Conservation (phyloP, 2,797 vertebrate genomes). For the Mus minutoides region DNA sequence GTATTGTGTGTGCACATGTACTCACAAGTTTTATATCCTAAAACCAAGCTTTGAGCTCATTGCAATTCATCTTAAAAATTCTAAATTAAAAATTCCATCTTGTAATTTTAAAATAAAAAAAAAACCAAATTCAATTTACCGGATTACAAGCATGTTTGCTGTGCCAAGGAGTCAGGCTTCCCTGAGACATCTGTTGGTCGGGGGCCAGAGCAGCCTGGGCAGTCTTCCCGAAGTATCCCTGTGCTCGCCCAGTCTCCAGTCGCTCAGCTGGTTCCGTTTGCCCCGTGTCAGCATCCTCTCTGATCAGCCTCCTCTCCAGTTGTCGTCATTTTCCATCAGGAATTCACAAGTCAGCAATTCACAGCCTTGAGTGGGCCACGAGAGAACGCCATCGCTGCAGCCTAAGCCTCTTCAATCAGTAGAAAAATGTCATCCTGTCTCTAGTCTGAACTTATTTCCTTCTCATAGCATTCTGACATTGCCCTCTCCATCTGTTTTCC, state of each 20-base stretch:
- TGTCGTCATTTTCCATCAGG: slow-evolving; percentile 36
- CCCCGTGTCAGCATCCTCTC: background rate
- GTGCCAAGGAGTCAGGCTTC: background rate
- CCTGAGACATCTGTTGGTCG: background rate
- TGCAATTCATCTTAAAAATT: background rate
- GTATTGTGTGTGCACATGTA: background rate
- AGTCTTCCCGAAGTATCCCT: background rate
- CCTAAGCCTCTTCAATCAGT: slow-evolving; percentile 61
- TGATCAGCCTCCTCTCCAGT: slow-evolving; percentile 17
- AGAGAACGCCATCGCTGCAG: slow-evolving; percentile 53
- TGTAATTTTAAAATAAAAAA: slow-evolving; percentile 2
- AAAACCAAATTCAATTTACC: slow-evolving; percentile 43
- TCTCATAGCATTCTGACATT: slow-evolving; percentile 49
- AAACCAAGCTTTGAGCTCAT: background rate
- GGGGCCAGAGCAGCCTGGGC: background rate
- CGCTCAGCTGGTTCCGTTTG: background rate
- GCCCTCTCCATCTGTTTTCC: slow-evolving; percentile 38
- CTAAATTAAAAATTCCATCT: slow-evolving; percentile 37
- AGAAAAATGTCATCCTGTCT: slow-evolving; percentile 54
- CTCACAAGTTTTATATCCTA: background rate
- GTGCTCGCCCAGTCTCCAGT: background rate
- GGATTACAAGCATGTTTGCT: background rate
- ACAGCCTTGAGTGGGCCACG: slow-evolving; percentile 36
- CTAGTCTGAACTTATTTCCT: slow-evolving; percentile 42
- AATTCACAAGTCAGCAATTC: slow-evolving; percentile 66